Evolutionary conservation across 2,888 invertebrate species (phyloP), one percentile per base, ranked within the genome.

Genomic region (Sicus ferrugineus): DNA sequence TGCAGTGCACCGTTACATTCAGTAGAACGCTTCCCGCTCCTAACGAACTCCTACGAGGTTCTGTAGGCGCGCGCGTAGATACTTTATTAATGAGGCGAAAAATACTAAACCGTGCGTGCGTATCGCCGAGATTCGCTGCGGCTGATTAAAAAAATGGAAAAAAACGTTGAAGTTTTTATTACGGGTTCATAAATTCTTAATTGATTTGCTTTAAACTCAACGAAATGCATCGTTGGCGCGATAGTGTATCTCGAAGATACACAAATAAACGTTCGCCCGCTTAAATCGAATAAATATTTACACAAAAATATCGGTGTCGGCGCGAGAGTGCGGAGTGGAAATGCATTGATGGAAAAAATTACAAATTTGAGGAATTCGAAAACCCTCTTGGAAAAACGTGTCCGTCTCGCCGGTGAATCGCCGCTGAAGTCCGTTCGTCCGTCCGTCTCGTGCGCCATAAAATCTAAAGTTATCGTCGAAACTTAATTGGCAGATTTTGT

Each of bases 171-270:
- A 30, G 2, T 52, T 14, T 42, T 38, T 61, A 46, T 28, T 14
- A 6, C 46, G n/a, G n/a, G 62, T 42, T 46, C 46, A 46, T 46
- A 46, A 28, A 38, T 46, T 28, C 26, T 23, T 65, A 54, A 65
- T 65, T 65, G 65, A 50, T 64, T 50, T 64, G 38, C 65, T 65
- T 65, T 26, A 54, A 54, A 65, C 65, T 52, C 65, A 23, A 31
- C 52, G 38, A n/a, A 52, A 23, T 23, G 26, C 42, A 61, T 23
- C 34, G 42, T 46, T 63, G 9, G 1, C 4, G 48, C n/a, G 63
- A 63, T 63, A 48, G 46, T 48, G n/a, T 28, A 30, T 63, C 63
- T 48, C n/a, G 6, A 19, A 59, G 61, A 42, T 61, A 56, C 4
- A 34, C 11, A 42, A 61, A 59, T n/a, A 59, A 31, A 21, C 30